Percentiles rank a stretch among this genome's conserved stretches.
These are phyloP conservation scores for Caradrina clavipalpis DNA, from an alignment of 2,888 invertebrate genomes.

Conservation along the genomic window DNA sequence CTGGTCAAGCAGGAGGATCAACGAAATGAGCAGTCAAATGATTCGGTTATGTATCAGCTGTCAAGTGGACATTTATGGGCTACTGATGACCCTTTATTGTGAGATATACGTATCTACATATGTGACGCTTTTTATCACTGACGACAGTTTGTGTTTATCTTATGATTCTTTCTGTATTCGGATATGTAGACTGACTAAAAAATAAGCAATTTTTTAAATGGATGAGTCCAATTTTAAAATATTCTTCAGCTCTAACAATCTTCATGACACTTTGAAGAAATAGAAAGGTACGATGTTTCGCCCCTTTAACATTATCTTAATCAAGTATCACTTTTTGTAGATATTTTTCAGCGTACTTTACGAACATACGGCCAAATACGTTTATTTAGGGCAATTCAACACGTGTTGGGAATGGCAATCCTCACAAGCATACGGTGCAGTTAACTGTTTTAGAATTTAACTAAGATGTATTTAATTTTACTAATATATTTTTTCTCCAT, in stretches of 20 bases:
- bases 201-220: too few relatives aligned
- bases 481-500: neutral
- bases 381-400: neutral
- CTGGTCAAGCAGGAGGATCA: slow-evolving; percentile 5
- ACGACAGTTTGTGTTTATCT: neutral
- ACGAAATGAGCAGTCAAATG: slow-evolving; percentile 12
- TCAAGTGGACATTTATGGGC: slow-evolving; percentile 9
- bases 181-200: too few relatives aligned
- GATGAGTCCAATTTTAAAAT: neutral
- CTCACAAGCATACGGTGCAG: slow-evolving; percentile 15
- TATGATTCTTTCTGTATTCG: neutral
- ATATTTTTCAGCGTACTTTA: neutral
- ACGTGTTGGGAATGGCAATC: slow-evolving; percentile 27
- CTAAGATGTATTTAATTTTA: neutral
- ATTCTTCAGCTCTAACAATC: neutral
- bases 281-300: neutral
- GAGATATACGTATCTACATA: neutral
- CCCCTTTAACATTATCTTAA: neutral
- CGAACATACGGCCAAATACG: slow-evolving; percentile 12
- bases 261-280: neutral
- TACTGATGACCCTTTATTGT: neutral
- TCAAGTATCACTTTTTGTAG: too few relatives aligned
- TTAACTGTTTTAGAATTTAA: neutral
- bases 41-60: neutral
- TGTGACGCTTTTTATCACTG: neutral